phyloP scores from a whole-genome alignment of 2,113 vertebrate genomes.

The Neotoma lepida region DNA sequence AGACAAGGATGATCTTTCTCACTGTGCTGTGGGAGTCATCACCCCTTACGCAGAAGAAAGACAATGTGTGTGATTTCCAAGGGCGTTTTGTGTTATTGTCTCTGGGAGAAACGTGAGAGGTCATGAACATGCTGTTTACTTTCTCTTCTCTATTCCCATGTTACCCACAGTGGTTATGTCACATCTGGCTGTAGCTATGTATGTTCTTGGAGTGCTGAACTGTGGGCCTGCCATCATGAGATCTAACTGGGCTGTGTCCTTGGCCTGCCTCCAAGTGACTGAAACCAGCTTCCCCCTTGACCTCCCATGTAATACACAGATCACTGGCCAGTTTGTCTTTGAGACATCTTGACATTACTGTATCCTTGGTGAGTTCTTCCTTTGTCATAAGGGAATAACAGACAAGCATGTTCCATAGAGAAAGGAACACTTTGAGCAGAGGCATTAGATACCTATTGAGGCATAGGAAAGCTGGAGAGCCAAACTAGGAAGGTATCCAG shows the following conservation, averaged over 20 bases:
- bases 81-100: fast-evolving
- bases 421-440: not conserved
- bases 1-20: not conserved
- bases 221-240: not conserved
- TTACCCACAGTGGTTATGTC: not conserved
- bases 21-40: not conserved
- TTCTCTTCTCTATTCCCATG: not conserved
- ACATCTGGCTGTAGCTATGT: not conserved
- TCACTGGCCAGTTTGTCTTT: not conserved
- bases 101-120: fast-evolving
- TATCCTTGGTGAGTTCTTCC: not conserved
- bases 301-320: not conserved
- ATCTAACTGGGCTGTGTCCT: not conserved
- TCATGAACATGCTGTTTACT: fast-evolving
- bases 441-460: not conserved
- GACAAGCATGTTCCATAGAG: not conserved
- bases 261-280: not conserved
- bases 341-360: not conserved
- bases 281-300: not conserved
- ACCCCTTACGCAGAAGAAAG: not conserved
- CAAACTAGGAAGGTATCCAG: not conserved
- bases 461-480: not conserved
- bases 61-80: not conserved
- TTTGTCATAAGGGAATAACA: not conserved
- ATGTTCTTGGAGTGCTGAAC: not conserved